A percentile compares a stretch with the other conserved stretches of the same genome.
These are phyloP conservation scores for Heliconius charithonia DNA, from an alignment of 2,888 invertebrate genomes.

Conservation along the genomic window DNA sequence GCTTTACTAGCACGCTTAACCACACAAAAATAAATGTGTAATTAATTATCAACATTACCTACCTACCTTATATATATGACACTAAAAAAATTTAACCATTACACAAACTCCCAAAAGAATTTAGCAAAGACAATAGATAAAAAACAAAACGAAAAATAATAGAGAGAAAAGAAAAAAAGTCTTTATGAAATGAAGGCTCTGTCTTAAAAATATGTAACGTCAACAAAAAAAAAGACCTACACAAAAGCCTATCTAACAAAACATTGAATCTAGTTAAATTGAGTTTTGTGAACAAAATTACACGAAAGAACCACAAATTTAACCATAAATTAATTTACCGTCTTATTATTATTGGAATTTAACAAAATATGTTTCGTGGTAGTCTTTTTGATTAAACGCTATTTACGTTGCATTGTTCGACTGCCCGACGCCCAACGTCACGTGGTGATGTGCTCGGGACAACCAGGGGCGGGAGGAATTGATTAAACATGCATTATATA, in stretches of 20 bases:
- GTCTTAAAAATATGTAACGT: not conserved
- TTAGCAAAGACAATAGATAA: no score
- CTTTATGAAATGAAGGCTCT: no score
- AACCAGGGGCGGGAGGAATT: not conserved
- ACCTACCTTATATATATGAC: no score
- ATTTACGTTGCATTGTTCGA: conserved; percentile 25
- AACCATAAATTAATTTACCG: no score
- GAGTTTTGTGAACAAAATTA: not conserved
- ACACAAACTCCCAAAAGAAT: no score
- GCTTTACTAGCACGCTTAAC: no score
- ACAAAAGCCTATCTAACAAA: not conserved
- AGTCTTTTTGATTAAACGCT: conserved; percentile 24
- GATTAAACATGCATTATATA: conserved; percentile 18
- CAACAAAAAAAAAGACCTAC: not conserved
- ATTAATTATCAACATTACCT: no score
- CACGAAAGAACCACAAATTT: not conserved
- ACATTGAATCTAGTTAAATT: conserved; percentile 1
- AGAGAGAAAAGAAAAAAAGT: no score
- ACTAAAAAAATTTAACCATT: no score
- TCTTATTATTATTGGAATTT: conserved; percentile 28
- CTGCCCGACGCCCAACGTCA: not conserved
- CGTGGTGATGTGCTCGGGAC: not conserved
- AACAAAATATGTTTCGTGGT: conserved; percentile 29
- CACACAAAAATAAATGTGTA: no score
- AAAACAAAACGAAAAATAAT: no score